Percentiles rank a stretch among this genome's conserved stretches.
Evolutionary conservation across 2,797 vertebrate species (phyloP).

Genomic region (Pyrocephalus nanus): DNA sequence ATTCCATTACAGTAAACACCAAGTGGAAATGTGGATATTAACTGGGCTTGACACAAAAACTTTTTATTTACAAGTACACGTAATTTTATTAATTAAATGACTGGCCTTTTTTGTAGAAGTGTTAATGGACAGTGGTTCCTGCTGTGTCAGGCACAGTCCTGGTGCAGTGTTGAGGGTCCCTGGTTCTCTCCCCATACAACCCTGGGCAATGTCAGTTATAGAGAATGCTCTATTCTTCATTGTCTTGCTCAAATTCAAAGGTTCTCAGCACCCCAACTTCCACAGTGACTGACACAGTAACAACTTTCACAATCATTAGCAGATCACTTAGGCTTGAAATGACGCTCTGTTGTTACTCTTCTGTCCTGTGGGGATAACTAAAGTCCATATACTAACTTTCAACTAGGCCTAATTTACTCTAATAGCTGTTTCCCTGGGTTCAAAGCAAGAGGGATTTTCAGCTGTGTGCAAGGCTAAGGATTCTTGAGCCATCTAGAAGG

Average conservation of each 20-base stretch:
- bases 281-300: neutral
- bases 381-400: neutral
- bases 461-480: neutral
- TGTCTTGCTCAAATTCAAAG: neutral
- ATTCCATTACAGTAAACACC: neutral
- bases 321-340: neutral
- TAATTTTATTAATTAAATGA: neutral
- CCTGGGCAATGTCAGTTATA: neutral
- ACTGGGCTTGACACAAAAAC: neutral
- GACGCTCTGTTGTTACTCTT: neutral
- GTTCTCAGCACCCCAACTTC: neutral
- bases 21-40: neutral
- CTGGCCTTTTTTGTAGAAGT: neutral
- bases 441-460: neutral
- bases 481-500: neutral
- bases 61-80: neutral
- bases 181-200: neutral
- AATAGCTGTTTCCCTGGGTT: neutral
- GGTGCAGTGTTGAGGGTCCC: neutral
- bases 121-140: neutral
- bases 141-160: neutral
- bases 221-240: neutral
- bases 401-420: neutral
- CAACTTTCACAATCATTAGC: neutral
- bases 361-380: neutral